Conservation (phyloP, 2,113 vertebrate species). For the Eurystomus gularis region DNA sequence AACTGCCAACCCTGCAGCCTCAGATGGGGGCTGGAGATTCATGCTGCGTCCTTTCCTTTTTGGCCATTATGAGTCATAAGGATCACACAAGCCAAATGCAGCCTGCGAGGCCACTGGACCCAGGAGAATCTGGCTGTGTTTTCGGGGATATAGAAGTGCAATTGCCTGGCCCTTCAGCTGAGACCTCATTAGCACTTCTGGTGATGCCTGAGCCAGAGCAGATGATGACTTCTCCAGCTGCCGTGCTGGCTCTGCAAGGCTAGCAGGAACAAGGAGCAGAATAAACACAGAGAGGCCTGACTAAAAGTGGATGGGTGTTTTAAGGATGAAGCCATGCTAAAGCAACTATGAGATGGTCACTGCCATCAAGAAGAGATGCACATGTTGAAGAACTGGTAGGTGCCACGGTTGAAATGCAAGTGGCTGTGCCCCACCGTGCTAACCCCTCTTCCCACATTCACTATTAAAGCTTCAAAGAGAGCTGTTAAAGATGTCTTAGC, state of each 20-base stretch:
- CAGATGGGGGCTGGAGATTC: neutral
- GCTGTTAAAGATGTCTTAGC: neutral
- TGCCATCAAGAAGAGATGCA: neutral
- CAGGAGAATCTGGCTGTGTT: neutral
- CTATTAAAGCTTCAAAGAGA: neutral
- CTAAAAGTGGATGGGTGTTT: neutral
- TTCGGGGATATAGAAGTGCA: neutral
- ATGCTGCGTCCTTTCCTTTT: neutral
- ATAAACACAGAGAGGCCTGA: neutral
- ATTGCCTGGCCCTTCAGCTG: neutral
- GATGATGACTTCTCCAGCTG: neutral
- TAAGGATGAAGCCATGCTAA: neutral
- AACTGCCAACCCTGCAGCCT: neutral
- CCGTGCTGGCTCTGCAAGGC: neutral
- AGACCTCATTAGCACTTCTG: neutral
- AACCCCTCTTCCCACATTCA: neutral
- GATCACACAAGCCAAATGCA: neutral
- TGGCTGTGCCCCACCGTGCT: neutral
- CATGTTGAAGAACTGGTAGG: accelerated
- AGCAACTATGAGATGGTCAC: neutral
- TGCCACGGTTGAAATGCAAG: neutral
- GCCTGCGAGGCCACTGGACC: neutral
- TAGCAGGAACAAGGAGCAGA: neutral
- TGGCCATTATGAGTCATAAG: neutral
- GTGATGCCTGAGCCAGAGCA: neutral